A percentile compares a stretch with the other conserved stretches of the same genome.
Evolutionary conservation across 92 coral and sea anemone genomes (phyloP).

Genomic region (Diadumene lineata): DNA sequence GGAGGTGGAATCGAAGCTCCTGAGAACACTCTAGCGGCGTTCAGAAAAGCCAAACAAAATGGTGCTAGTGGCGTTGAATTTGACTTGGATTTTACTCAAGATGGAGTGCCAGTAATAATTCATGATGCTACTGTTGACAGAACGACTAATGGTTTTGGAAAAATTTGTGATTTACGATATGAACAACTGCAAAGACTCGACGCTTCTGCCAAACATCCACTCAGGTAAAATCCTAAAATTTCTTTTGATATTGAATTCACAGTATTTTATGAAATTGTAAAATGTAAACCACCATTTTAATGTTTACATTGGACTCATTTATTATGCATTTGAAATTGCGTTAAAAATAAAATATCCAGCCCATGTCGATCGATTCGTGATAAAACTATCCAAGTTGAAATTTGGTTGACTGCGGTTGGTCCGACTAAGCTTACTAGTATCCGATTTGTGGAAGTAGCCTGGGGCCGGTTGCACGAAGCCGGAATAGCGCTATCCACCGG

Average conservation of each 20-base stretch:
- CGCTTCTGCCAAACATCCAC: conserved; percentile 67
- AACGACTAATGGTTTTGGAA: conserved; percentile 89
- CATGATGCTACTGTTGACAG: conserved; percentile 93
- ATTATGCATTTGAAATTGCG: too few species aligned
- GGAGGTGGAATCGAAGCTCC: conserved; percentile 87
- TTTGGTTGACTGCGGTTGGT: too few species aligned
- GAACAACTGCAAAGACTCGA: conserved; percentile 64
- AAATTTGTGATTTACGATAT: conserved; percentile 69
- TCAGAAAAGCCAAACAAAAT: conserved; percentile 79
- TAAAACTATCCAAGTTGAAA: too few species aligned
- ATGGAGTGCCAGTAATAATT: conserved; percentile 94
- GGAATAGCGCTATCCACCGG: too few species aligned
- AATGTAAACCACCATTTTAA: background rate
- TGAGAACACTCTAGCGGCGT: conserved; percentile 88
- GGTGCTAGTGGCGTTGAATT: conserved; percentile 93
- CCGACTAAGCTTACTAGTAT: too few species aligned
- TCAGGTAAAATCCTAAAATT: conserved; percentile 37
- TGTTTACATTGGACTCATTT: too few species aligned
- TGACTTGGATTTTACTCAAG: conserved; percentile 92
- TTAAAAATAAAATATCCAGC: too few species aligned
- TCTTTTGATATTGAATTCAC: background rate
- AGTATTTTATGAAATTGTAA: too few species aligned
- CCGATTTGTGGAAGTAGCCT: too few species aligned
- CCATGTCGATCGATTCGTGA: too few species aligned
- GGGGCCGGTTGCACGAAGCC: too few species aligned